Evolutionary conservation across 2,888 invertebrate species (phyloP).

Genomic region (Agapostemon virescens): DNA sequence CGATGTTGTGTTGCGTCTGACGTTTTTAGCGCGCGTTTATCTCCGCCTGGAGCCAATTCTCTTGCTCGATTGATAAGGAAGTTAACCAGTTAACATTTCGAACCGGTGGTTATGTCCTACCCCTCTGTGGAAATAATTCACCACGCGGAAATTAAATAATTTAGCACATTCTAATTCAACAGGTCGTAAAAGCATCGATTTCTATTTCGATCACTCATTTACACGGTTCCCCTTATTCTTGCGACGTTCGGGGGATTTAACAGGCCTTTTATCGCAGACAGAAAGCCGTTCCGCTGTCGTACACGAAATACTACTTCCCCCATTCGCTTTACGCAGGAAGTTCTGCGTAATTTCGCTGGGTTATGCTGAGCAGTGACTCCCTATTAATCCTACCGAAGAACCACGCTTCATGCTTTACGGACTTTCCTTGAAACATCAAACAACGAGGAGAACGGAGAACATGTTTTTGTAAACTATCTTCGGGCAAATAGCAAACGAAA

Average conservation of each 20-base stretch:
- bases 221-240: background rate
- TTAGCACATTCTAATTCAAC: background rate
- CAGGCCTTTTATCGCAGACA: conserved; percentile 13
- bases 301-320: conserved; percentile 48
- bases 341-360: conserved; percentile 53
- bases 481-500: background rate
- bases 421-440: conserved; percentile 21
- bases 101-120: background rate
- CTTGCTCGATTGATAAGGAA: background rate
- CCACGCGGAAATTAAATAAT: too few species aligned
- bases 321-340: conserved; percentile 46
- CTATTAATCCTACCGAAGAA: conserved; percentile 14
- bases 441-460: background rate
- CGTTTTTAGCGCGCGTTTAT: background rate
- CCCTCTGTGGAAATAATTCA: too few species aligned
- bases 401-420: conserved; percentile 36
- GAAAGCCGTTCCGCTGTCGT: conserved; percentile 21
- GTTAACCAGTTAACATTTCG: background rate
- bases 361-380: conserved; percentile 30
- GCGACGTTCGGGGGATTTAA: background rate
- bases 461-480: conserved; percentile 4
- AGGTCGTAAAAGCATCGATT: background rate
- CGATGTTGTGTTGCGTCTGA: background rate
- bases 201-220: conserved; percentile 3
- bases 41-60: background rate